A percentile compares a stretch with the other conserved stretches of the same genome.
Evolutionary conservation across 1,140 invertebrate genomes (phyloP).

Genomic region (Zaprionus inermis): DNA sequence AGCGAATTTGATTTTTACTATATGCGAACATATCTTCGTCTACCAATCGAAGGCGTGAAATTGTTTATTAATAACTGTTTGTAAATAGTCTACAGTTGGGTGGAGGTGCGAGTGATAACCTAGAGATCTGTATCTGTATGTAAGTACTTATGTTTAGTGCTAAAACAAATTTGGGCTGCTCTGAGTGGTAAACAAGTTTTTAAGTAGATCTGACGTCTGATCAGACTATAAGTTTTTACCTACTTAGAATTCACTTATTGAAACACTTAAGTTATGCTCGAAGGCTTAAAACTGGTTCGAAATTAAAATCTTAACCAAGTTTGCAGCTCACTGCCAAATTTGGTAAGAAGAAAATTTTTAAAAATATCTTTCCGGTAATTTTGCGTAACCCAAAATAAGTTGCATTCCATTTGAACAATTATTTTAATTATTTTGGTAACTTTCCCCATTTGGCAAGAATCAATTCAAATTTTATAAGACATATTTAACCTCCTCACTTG

Average conservation of each 20-base stretch:
- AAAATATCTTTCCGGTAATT: constrained; percentile 7
- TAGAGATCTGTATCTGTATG: constrained; percentile 13
- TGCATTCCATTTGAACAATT: not conserved
- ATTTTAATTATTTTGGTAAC: not conserved
- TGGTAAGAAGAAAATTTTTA: constrained; percentile 3
- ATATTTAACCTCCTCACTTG: no score
- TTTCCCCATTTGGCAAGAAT: not conserved
- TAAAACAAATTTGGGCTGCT: constrained; percentile 38
- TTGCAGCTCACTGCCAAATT: not conserved
- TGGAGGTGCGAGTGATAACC: constrained; percentile 18
- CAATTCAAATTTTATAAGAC: not conserved
- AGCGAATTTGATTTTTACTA: constrained; percentile 25
- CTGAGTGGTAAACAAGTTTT: constrained; percentile 13
- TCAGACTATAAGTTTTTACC: not conserved
- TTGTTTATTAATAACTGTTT: constrained; percentile 31
- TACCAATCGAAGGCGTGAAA: constrained; percentile 21
- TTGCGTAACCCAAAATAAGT: not conserved
- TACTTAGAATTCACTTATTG: not conserved
- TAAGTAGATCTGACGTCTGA: constrained; percentile 1
- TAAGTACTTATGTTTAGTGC: constrained; percentile 1
- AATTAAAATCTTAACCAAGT: not conserved
- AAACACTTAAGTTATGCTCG: not conserved
- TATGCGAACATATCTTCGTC: not conserved
- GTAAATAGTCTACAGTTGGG: constrained; percentile 28
- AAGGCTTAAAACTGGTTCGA: not conserved